Conservation (phyloP, 2,888 invertebrate species). For the Eupithecia abbreviata region DNA sequence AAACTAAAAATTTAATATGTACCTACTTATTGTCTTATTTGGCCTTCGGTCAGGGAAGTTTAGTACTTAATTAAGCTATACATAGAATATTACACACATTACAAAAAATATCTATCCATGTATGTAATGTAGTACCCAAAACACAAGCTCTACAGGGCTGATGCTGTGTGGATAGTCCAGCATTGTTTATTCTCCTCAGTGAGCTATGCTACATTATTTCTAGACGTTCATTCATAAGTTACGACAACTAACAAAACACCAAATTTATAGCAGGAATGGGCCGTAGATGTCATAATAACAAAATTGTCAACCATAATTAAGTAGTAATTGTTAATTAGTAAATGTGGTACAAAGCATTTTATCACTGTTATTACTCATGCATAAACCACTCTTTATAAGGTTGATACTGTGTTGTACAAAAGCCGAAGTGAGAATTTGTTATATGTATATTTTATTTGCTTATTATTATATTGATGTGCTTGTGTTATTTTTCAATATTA, state of each 20-base stretch:
- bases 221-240: background rate
- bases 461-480: background rate
- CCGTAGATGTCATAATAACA: background rate
- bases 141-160: background rate
- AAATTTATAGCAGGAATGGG: background rate
- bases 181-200: background rate
- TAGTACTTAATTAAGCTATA: background rate
- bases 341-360: background rate
- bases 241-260: background rate
- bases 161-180: background rate
- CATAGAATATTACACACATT: background rate
- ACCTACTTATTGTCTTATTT: background rate
- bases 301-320: background rate
- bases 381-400: background rate
- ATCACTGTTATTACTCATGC: background rate
- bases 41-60: background rate
- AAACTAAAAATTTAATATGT: slow-evolving; percentile 27
- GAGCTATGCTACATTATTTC: background rate
- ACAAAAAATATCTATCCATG: background rate
- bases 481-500: background rate
- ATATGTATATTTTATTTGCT: too few relatives aligned
- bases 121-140: background rate
- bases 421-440: background rate
- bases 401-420: background rate
- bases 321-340: background rate